Conservation (phyloP, 2,113 vertebrate species). For the Zosterops japonicus region DNA sequence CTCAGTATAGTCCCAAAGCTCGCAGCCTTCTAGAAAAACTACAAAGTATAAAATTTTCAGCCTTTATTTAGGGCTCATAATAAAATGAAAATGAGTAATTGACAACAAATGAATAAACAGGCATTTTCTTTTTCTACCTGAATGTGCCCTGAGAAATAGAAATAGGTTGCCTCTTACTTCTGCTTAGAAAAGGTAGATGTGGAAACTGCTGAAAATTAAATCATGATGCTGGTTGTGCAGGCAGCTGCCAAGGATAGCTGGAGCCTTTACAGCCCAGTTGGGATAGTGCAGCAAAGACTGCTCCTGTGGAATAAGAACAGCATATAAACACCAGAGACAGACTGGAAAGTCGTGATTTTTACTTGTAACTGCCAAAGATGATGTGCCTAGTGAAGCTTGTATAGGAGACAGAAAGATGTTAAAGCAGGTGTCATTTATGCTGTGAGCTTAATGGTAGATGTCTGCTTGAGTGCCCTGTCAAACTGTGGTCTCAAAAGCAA, state of each 20-base stretch:
- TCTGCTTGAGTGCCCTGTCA: neutral
- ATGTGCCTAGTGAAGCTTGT: neutral
- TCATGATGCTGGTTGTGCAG: neutral
- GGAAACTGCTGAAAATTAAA: neutral
- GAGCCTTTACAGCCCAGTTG: neutral
- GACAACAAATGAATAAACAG: neutral
- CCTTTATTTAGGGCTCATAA: neutral
- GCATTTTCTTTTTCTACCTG: neutral
- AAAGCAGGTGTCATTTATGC: neutral
- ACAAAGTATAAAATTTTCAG: neutral
- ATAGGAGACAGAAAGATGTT: neutral
- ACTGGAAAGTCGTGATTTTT: neutral
- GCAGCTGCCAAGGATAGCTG: neutral
- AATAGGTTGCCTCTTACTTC: neutral
- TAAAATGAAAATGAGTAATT: neutral
- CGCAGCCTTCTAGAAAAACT: neutral
- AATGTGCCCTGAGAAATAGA: neutral
- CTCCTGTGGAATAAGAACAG: neutral
- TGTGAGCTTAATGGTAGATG: neutral
- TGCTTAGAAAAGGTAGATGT: neutral
- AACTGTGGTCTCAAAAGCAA: neutral
- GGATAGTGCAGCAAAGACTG: neutral
- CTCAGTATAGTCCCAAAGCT: neutral
- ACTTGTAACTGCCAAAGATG: neutral
- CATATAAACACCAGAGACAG: neutral